Base-by-base conservation (phyloP, 2,113 vertebrate genomes). In the Xiphophorus maculatus region DNA sequence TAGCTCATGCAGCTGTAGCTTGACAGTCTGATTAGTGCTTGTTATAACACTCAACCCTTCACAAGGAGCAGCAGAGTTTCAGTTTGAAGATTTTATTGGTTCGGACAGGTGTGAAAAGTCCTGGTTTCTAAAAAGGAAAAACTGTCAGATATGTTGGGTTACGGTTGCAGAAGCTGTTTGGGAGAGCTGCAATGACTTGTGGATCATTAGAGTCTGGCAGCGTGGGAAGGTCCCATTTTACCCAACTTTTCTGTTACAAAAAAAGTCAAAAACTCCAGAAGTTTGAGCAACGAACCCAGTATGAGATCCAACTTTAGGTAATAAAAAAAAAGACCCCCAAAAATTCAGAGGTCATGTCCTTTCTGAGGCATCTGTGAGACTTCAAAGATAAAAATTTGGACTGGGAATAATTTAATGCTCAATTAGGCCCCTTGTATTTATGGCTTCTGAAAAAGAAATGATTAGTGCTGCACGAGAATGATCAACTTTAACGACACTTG, bases 351-450 rank as follows among this genome's bases (percentile, higher is more conserved):
- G 83, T 88, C 75, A 76, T 71, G 74, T 62, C 74, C 70, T 76
- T 54, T 28, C 37, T 40, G 84, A 79, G 29, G 73, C 69, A 78
- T 82, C 68, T 65, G 51, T 32, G 32, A 90, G 81, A 81, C 79
- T 87, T 90, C 80, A 64, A 82, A 91, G 77, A 91, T 79, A 84
- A 80, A 81, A 85, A 61, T 73, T 88, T 79, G 67, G 86, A 89
- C 80, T 80, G 64, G 63, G 84, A 83, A 87, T 90, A 90, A 91
- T 91, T 88, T 86, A 88, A 91, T 74, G 79, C 89, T 83, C 87
- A 84, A 85, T 88, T 90, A 84, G 78, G 84, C 85, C 83, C 60
- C 89, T 84, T 90, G 84, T 78, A 86, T 90, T 91, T 83, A 87
- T 84, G 77, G 84, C 82, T 84, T 73, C 82, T 86, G 72, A 90